These are phyloP conservation scores for Cynaeus angustus DNA, from an alignment of 2,888 invertebrate species.

Conservation along the genomic window DNA sequence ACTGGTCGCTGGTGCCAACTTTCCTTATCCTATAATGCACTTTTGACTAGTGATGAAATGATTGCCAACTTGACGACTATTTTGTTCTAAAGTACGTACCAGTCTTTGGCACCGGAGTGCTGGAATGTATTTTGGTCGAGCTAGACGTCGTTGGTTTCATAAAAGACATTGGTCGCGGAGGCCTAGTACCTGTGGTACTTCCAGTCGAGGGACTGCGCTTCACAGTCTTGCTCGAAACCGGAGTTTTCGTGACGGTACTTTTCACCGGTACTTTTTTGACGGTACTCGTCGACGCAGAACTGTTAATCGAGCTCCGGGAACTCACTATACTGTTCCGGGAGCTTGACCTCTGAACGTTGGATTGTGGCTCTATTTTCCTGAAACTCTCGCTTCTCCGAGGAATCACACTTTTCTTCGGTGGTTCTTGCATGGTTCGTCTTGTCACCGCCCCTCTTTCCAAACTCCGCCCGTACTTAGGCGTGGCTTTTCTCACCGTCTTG, in stretches of 20 bases:
- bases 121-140: conserved; percentile 76
- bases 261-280: conserved; percentile 80
- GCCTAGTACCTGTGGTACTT: conserved; percentile 64
- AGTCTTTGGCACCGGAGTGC: conserved; percentile 38
- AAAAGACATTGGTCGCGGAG: conserved; percentile 74
- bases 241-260: conserved; percentile 63
- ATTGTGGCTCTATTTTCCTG: conserved; percentile 67
- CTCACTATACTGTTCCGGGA: conserved; percentile 87
- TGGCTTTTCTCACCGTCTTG: conserved; percentile 11
- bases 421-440: conserved; percentile 59
- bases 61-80: background rate
- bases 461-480: conserved; percentile 20
- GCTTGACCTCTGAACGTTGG: conserved; percentile 79
- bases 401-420: conserved; percentile 65
- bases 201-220: conserved; percentile 74
- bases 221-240: conserved; percentile 65
- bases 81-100: conserved; percentile 56
- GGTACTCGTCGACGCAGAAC: conserved; percentile 85
- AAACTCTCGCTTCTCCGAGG: conserved; percentile 69
- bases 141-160: conserved; percentile 93
- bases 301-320: conserved; percentile 88
- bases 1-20: background rate
- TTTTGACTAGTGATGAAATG: conserved; percentile 58
- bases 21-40: conserved; percentile 46
- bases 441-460: conserved; percentile 63